phyloP scores from a whole-genome alignment of 1,140 invertebrate species.

The Conopomorpha cramerella region DNA sequence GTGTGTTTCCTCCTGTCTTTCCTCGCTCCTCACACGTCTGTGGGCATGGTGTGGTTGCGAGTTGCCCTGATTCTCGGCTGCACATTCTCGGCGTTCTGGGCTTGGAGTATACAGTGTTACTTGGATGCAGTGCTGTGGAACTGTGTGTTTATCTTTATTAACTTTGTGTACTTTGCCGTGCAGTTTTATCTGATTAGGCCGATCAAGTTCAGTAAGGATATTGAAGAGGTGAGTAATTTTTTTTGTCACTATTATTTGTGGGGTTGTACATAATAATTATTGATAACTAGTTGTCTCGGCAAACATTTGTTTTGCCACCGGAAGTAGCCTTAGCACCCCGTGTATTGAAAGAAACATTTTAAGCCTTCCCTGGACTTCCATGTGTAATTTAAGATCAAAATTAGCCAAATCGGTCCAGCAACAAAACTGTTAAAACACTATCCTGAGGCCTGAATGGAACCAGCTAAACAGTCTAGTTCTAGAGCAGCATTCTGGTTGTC shows the following conservation, averaged over 20 bases:
- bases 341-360: no score
- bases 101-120: slow-evolving; percentile 82
- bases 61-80: slow-evolving; percentile 77
- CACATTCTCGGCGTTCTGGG: slow-evolving; percentile 79
- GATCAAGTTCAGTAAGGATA: slow-evolving; percentile 81
- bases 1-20: slow-evolving; percentile 81
- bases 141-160: slow-evolving; percentile 79
- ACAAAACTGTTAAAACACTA: no score
- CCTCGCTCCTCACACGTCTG: slow-evolving; percentile 77
- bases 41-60: slow-evolving; percentile 78
- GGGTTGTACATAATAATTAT: no score
- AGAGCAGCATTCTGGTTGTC: no score
- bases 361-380: no score
- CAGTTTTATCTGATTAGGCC: slow-evolving; percentile 82
- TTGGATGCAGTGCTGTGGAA: slow-evolving; percentile 88
- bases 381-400: no score
- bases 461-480: no score
- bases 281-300: no score
- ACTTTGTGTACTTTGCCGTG: slow-evolving; percentile 79
- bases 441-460: no score
- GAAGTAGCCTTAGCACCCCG: no score
- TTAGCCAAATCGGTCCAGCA: no score
- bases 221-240: slow-evolving; percentile 71
- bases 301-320: no score
- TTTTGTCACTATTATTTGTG: neutral